Conservation (phyloP, 1,140 invertebrate species). For the Melitaea cinxia region DNA sequence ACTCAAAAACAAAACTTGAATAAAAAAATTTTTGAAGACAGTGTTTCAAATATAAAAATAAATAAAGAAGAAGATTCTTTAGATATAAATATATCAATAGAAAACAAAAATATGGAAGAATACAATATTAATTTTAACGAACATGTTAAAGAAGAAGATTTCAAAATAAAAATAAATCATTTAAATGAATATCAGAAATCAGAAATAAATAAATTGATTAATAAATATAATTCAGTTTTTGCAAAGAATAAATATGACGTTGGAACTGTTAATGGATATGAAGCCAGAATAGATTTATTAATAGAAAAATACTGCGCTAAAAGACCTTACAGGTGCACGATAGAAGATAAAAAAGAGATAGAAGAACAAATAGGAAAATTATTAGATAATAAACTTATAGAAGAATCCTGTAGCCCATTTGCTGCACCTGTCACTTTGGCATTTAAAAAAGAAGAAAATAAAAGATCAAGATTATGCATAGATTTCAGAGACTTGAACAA, state of each 20-base stretch:
- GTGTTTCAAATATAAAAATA: no score
- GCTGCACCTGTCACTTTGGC: constrained; percentile 9
- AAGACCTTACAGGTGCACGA: constrained; percentile 4
- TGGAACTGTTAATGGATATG: constrained; percentile 1
- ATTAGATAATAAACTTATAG: constrained; percentile 5
- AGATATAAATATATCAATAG: neutral
- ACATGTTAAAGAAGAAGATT: constrained; percentile 1
- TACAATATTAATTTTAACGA: constrained; percentile 1
- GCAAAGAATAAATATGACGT: constrained; percentile 15
- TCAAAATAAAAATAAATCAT: neutral
- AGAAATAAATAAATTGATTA: constrained; percentile 1
- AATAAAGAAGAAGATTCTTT: no score
- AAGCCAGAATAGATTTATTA: constrained; percentile 4
- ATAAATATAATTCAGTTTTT: neutral
- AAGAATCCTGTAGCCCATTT: constrained; percentile 15
- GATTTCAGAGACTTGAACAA: constrained; percentile 16
- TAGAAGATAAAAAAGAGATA: constrained; percentile 17
- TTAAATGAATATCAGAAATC: neutral
- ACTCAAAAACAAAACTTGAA: constrained; percentile 28
- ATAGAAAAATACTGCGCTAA: constrained; percentile 12
- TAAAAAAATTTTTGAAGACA: constrained; percentile 9
- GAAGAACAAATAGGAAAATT: constrained; percentile 9
- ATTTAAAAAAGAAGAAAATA: constrained; percentile 12
- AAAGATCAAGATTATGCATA: constrained; percentile 2
- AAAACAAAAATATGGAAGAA: neutral